Base-by-base conservation (phyloP, 2,888 invertebrate species). In the Ormyrus nitidulus region DNA sequence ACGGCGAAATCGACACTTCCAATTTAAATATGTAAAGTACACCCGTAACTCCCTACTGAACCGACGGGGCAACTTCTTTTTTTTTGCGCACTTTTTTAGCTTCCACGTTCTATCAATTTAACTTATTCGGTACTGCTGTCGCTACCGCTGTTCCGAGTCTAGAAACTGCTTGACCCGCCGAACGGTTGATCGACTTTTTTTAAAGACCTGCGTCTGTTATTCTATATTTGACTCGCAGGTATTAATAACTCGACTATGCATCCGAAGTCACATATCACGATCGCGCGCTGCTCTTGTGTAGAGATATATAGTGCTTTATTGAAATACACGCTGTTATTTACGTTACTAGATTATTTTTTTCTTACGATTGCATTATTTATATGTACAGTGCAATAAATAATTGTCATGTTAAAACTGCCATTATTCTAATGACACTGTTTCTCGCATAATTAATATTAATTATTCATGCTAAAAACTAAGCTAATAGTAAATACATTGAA, bases 1-100 rank as follows among this genome's bases (percentile, higher is more conserved):
- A 85, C 84, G 85, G 84, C 83, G 84, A 86, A 86, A 87, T 88
- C 86, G 87, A 87, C 86, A 87, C 87, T 86, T 87, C 85, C 87
- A 88, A 88, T 88, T 88, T 88, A 87, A 88, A 88, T 88, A 88
- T 87, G 87, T 85, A 87, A 88, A 88, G 84, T 86, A 86, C 85
- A 86, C 79, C 83, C 84, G 85, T 84, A 84, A 84, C 84, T 85
- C 82, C 81, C 82, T 82, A 83, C 81, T 83, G 83, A 19, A 2
- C 19, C 19, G 19, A 19, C 19, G 19, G 19, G 19, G 19, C 19
- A 19, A 19, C 49, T 51, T 70, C 54, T 65, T 56, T 71, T 51
- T 51, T 19, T 66, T 44, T 68, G n/a, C 46, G 11, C 66, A 53
- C 66, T 3, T 11, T 62, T 62, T 76, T 72, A 72, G 46, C 59